A percentile compares a stretch with the other conserved stretches of the same genome.
Conservation (phyloP, 1,140 invertebrate species). For the Brachystomella parvula region DNA sequence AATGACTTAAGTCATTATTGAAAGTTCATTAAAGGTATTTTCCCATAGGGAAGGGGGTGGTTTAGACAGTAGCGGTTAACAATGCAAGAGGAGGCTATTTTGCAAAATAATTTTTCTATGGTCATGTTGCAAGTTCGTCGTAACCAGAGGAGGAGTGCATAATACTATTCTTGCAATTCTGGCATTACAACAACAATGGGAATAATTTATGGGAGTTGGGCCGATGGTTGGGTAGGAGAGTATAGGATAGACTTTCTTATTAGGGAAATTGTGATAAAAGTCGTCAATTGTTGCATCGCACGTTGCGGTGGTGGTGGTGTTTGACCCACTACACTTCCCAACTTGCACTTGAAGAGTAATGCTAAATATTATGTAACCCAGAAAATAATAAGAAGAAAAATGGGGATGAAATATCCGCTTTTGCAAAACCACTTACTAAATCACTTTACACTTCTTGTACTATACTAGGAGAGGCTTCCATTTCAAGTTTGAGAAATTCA, state of each 20-base stretch:
- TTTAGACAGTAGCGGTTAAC: too few relatives aligned
- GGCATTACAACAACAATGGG: neutral
- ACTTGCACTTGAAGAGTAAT: slow-evolving; percentile 9
- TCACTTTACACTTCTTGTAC: too few relatives aligned
- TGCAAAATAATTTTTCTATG: slow-evolving; percentile 4
- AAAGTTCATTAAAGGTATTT: too few relatives aligned
- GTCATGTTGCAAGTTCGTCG: slow-evolving; percentile 12
- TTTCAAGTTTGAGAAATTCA: too few relatives aligned
- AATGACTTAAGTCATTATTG: too few relatives aligned
- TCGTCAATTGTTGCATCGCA: neutral
- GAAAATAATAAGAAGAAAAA: too few relatives aligned
- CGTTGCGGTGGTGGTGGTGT: neutral
- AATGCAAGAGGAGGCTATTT: neutral
- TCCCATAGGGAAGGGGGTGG: too few relatives aligned
- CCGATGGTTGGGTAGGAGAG: neutral
- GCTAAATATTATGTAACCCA: neutral
- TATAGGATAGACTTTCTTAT: neutral
- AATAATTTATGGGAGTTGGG: neutral
- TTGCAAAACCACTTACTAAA: too few relatives aligned
- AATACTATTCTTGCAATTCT: neutral
- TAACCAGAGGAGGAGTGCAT: neutral
- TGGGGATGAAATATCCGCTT: too few relatives aligned
- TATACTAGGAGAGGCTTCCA: too few relatives aligned
- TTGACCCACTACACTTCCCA: neutral
- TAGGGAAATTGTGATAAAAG: neutral